These are phyloP conservation scores for Percina caprodes DNA, from an alignment of 2,113 vertebrate species.

Conservation along the genomic window DNA sequence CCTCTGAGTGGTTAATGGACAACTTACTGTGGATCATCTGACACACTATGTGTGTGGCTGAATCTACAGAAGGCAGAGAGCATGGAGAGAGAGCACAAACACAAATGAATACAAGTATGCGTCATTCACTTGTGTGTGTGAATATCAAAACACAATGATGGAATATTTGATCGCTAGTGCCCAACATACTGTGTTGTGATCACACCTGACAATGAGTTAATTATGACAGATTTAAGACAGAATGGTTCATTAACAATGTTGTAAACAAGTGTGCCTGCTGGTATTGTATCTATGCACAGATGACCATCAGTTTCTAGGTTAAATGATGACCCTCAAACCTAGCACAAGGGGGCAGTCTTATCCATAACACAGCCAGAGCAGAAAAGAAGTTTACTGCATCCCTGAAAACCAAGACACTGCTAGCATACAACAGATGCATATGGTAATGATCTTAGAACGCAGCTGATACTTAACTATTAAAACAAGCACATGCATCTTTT, in stretches of 20 bases:
- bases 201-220: slow-evolving; percentile 7
- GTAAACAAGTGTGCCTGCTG: neutral
- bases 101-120: slow-evolving; percentile 57
- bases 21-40: slow-evolving; percentile 97
- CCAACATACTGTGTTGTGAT: neutral
- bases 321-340: slow-evolving; percentile 5
- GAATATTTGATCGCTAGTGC: neutral
- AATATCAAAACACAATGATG: slow-evolving; percentile 18
- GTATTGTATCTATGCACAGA: slow-evolving; percentile 6
- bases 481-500: slow-evolving; percentile 55
- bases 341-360: slow-evolving; percentile 75
- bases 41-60: slow-evolving; percentile 92
- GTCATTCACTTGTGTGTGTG: slow-evolving; percentile 1
- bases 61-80: slow-evolving; percentile 90
- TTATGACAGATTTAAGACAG: neutral
- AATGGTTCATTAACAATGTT: neutral
- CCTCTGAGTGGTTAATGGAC: slow-evolving; percentile 11
- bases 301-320: slow-evolving; percentile 18
- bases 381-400: slow-evolving; percentile 29
- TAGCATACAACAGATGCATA: slow-evolving; percentile 10
- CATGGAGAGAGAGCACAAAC: slow-evolving; percentile 66
- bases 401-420: slow-evolving; percentile 28
- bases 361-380: slow-evolving; percentile 39
- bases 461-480: slow-evolving; percentile 35
- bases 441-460: slow-evolving; percentile 22